Conservation (phyloP, 2,113 vertebrate species). For the Desmodus rotundus region DNA sequence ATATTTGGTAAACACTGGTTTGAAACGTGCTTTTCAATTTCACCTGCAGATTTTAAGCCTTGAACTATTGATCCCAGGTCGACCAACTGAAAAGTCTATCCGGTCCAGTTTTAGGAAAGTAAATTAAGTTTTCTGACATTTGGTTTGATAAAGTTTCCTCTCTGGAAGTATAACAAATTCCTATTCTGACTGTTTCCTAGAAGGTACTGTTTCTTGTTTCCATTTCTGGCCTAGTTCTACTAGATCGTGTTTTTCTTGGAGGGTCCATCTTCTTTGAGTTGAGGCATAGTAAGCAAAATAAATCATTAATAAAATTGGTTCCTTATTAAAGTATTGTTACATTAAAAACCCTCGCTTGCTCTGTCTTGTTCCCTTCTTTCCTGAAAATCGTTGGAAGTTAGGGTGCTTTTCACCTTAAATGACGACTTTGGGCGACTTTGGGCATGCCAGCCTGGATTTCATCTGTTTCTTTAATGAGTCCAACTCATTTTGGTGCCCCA, state of each 20-base stretch:
- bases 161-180: neutral
- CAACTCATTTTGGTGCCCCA: slow-evolving; percentile 87
- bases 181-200: neutral
- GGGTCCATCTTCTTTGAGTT: neutral
- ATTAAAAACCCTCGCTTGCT: neutral
- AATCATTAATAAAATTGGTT: neutral
- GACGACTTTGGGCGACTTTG: slow-evolving; percentile 85
- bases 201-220: neutral
- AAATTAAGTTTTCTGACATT: neutral
- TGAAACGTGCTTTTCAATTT: neutral
- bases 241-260: neutral
- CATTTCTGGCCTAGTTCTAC: neutral
- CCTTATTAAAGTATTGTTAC: neutral
- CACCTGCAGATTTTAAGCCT: neutral
- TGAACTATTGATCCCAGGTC: neutral
- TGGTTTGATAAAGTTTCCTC: neutral
- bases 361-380: neutral
- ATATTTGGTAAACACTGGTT: neutral
- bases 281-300: neutral
- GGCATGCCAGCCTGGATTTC: slow-evolving; percentile 87
- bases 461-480: slow-evolving; percentile 85
- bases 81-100: neutral
- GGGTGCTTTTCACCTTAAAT: slow-evolving; percentile 80
- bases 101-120: neutral
- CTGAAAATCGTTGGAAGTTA: neutral